Percentiles rank a stretch among this genome's conserved stretches.
Evolutionary conservation across 2,113 vertebrate genomes (phyloP).

Genomic region (Petaurus breviceps): DNA sequence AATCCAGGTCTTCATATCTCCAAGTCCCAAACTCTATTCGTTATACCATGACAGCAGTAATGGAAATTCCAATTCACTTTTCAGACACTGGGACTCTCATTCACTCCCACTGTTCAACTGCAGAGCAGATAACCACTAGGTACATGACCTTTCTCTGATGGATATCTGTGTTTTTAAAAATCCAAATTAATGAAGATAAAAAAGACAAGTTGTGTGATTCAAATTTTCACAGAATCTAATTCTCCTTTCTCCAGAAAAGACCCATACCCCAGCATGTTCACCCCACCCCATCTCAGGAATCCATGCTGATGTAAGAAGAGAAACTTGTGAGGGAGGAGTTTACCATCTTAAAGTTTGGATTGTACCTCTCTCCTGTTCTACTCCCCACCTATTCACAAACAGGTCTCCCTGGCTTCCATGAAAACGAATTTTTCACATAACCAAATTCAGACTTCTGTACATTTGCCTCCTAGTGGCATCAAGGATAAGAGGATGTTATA

Average conservation of each 20-base stretch:
- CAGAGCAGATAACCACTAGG: not conserved
- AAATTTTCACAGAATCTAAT: not conserved
- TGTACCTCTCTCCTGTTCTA: not conserved
- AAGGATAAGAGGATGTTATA: not conserved
- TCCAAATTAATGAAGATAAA: not conserved
- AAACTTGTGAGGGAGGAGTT: not conserved
- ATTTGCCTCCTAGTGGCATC: not conserved
- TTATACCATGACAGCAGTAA: not conserved
- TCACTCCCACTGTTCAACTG: not conserved
- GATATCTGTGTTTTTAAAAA: not conserved
- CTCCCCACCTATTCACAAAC: not conserved
- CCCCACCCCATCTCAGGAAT: not conserved
- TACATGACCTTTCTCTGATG: not conserved
- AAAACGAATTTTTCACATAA: not conserved
- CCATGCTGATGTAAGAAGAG: not conserved
- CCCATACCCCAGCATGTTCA: not conserved
- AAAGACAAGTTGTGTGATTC: not conserved
- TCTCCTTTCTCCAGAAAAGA: not conserved
- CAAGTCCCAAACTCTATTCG: not conserved
- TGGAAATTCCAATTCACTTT: not conserved
- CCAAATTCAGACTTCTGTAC: not conserved
- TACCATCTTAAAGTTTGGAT: not conserved
- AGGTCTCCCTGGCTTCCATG: not conserved
- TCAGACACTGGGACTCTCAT: not conserved
- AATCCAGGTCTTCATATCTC: not conserved